A percentile compares a stretch with the other conserved stretches of the same genome.
Evolutionary conservation across 2,888 invertebrate species (phyloP).

Genomic region (Macrophya annulata): DNA sequence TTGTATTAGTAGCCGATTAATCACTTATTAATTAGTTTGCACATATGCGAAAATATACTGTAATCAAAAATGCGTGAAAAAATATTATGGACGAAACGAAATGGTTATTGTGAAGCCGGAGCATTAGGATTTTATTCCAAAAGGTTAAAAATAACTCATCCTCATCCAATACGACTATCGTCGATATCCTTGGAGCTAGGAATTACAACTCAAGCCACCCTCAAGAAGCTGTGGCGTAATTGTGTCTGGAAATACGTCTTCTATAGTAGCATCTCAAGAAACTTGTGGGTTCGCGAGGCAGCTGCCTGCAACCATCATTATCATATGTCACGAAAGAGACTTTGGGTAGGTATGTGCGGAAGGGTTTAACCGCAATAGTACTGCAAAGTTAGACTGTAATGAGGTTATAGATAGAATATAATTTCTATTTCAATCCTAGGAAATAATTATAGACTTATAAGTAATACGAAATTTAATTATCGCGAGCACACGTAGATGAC

Average conservation of each 20-base stretch:
- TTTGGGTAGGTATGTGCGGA: neutral
- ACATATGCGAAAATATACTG: neutral
- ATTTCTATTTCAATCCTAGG: too few species aligned
- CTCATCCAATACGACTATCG: neutral
- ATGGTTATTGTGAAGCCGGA: neutral
- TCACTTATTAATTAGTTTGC: too few species aligned
- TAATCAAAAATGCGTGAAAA: too few species aligned
- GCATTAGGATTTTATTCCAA: neutral
- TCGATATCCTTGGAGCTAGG: neutral
- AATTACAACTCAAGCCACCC: neutral
- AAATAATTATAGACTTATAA: too few species aligned
- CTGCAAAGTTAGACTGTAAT: neutral
- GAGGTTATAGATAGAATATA: neutral
- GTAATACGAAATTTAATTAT: too few species aligned
- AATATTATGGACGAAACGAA: too few species aligned
- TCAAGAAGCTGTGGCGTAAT: neutral
- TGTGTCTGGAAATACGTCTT: neutral
- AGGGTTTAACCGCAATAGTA: neutral
- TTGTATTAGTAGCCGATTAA: too few species aligned
- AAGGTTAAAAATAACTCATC: neutral
- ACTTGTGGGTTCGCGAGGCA: neutral
- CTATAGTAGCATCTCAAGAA: neutral
- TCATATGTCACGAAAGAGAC: slow-evolving; percentile 1
- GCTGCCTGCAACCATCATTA: neutral
- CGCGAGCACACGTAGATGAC: too few species aligned